These are phyloP conservation scores for Poecile montanus DNA, from an alignment of 2,797 vertebrate genomes.

Conservation along the genomic window DNA sequence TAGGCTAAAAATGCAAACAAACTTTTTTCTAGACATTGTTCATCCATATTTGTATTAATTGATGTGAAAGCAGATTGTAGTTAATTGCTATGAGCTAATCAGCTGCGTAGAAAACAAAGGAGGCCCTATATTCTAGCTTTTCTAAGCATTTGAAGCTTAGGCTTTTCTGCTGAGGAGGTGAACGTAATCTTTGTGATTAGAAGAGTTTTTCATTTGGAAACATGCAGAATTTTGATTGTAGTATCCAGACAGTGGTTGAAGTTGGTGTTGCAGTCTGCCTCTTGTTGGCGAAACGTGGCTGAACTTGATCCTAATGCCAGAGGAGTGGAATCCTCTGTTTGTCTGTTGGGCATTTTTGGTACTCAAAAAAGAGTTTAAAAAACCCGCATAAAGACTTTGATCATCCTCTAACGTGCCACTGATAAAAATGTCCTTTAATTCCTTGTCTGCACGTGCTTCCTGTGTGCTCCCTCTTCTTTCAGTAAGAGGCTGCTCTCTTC, in stretches of 20 bases:
- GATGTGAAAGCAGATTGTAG: neutral
- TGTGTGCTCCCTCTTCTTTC: neutral
- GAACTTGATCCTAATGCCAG: no score
- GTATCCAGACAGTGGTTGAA: neutral
- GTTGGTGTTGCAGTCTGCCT: neutral
- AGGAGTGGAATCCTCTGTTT: neutral
- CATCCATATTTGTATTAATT: rapidly evolving
- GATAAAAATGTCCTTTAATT: neutral
- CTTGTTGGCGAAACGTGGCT: rapidly evolving
- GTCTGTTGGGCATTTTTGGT: neutral
- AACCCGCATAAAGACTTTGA: neutral
- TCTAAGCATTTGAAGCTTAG: neutral
- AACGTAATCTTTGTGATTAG: neutral
- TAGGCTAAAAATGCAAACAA: neutral
- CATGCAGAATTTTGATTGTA: neutral
- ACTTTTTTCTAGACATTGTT: neutral
- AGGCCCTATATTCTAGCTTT: neutral
- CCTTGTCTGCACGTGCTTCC: neutral
- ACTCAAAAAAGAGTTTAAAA: neutral
- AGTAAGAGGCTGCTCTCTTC: neutral
- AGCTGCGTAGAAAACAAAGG: neutral
- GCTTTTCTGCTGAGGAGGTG: neutral
- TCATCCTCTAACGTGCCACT: neutral
- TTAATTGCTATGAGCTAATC: neutral
- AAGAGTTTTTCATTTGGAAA: neutral